Evolutionary conservation across 2,888 invertebrate genomes (phyloP).

Genomic region (Mylabris sibirica): DNA sequence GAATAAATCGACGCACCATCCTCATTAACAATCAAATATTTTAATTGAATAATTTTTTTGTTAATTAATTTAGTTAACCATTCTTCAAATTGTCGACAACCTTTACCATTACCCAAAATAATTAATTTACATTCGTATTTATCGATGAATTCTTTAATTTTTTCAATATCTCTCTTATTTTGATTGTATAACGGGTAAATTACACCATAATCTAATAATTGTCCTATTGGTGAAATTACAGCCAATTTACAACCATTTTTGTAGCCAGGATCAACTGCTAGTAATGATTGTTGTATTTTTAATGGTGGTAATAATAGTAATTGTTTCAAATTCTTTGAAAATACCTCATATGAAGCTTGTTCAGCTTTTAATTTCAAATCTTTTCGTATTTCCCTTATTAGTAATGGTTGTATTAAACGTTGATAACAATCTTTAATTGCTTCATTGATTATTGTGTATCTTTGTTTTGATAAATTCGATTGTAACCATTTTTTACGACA

Average conservation of each 20-base stretch:
- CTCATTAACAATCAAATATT: conserved; percentile 86
- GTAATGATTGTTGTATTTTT: conserved; percentile 74
- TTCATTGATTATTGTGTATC: conserved; percentile 61
- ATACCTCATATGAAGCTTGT: conserved; percentile 84
- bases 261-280: conserved; percentile 92
- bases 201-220: conserved; percentile 72
- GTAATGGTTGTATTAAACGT: conserved; percentile 71
- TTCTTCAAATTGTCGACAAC: conserved; percentile 85
- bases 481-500: conserved; percentile 62
- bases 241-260: conserved; percentile 89
- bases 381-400: conserved; percentile 74
- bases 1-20: conserved; percentile 94
- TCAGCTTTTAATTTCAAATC: conserved; percentile 80
- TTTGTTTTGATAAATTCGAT: conserved; percentile 53
- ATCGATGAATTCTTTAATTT: conserved; percentile 65
- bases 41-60: conserved; percentile 66
- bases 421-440: conserved; percentile 70
- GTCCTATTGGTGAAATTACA: conserved; percentile 76
- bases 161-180: conserved; percentile 56
- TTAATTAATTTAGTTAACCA: conserved; percentile 72
- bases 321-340: conserved; percentile 84
- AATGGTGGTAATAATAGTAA: conserved; percentile 82
- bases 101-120: conserved; percentile 91
- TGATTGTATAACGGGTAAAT: conserved; percentile 68
- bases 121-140: conserved; percentile 75